These are phyloP conservation scores for Osedax frankpressi DNA, from an alignment of 2,888 invertebrate genomes.

Conservation along the genomic window DNA sequence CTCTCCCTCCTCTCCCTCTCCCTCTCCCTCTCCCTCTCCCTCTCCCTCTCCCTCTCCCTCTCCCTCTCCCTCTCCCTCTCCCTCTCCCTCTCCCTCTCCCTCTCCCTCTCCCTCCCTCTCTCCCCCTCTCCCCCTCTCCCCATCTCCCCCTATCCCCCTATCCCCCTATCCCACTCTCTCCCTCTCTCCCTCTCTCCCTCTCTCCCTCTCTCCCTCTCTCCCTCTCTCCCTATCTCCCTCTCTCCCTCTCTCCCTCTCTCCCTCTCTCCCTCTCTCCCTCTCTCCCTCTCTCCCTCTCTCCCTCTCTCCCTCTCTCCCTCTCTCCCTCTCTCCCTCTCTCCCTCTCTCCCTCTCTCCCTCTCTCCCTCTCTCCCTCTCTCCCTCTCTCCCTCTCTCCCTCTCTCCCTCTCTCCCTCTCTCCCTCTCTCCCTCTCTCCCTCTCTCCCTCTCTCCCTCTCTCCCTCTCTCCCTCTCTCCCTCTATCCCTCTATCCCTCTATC, in stretches of 20 bases:
- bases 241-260: not conserved
- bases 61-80: conserved; percentile 6
- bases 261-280: not conserved
- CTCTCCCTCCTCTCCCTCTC: conserved; percentile 1
- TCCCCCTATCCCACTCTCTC: not conserved
- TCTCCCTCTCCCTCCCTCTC: not conserved
- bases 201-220: not conserved
- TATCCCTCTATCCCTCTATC: too few relatives aligned
- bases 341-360: not conserved
- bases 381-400: not conserved
- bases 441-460: not conserved
- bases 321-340: not conserved
- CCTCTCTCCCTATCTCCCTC: not conserved
- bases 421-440: not conserved
- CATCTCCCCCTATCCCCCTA: not conserved
- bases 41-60: conserved; percentile 7
- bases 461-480: not conserved
- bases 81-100: not conserved
- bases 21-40: conserved; percentile 7
- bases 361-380: not conserved
- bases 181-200: not conserved
- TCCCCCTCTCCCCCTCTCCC: not conserved
- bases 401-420: not conserved
- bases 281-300: not conserved
- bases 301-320: not conserved